These are phyloP conservation scores for Hemibagrus guttatus DNA, from an alignment of 2,797 vertebrate species.

Conservation along the genomic window DNA sequence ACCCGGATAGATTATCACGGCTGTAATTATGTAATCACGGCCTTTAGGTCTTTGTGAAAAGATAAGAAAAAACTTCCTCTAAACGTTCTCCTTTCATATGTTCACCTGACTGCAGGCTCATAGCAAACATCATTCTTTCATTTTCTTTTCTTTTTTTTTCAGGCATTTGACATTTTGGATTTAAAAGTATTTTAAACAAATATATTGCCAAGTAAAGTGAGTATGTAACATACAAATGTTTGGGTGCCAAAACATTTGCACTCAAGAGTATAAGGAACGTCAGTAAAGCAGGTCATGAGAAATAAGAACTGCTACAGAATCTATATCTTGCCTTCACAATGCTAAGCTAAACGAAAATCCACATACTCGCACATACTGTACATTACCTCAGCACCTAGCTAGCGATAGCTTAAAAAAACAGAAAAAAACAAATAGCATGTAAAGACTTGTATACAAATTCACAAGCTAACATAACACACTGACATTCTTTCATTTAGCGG, in stretches of 20 bases:
- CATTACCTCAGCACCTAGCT: neutral
- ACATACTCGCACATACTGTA: too few species aligned
- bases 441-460: neutral
- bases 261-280: neutral
- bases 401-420: neutral
- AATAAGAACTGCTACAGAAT: neutral
- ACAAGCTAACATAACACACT: neutral
- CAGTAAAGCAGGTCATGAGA: neutral
- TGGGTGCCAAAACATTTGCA: neutral
- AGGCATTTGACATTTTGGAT: neutral
- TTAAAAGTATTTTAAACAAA: neutral
- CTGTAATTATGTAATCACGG: neutral
- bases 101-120: neutral
- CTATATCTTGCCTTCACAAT: neutral
- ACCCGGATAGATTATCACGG: conserved; percentile 17
- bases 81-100: neutral
- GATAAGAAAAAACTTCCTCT: neutral
- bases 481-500: neutral
- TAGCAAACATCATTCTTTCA: neutral
- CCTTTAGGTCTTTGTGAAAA: neutral
- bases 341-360: too few species aligned
- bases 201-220: neutral
- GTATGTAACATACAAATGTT: too few species aligned
- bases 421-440: neutral
- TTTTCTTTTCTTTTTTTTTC: neutral